Percentiles rank a stretch among this genome's conserved stretches.
These are phyloP conservation scores for Hiodon alosoides DNA, from an alignment of 2,113 vertebrate genomes.

Conservation along the genomic window DNA sequence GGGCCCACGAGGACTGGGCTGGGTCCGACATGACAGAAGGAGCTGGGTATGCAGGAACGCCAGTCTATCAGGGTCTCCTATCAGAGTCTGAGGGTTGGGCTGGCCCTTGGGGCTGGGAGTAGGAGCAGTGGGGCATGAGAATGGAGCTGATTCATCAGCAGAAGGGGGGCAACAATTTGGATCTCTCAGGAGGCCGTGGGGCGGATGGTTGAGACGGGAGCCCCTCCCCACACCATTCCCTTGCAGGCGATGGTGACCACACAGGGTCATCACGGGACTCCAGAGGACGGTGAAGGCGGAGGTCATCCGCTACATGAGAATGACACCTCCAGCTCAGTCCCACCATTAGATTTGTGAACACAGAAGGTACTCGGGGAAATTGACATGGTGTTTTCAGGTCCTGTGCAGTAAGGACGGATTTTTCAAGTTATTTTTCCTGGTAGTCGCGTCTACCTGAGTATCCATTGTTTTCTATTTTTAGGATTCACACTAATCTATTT, in stretches of 20 bases:
- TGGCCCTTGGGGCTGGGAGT: neutral
- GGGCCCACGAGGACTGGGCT: neutral
- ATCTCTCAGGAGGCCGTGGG: neutral
- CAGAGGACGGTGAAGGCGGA: neutral
- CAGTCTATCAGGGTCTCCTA: neutral
- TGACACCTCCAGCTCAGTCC: neutral
- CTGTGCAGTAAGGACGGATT: too few relatives aligned
- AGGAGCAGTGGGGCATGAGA: neutral
- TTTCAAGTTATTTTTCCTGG: too few relatives aligned
- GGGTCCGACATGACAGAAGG: too few relatives aligned
- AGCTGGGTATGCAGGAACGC: neutral
- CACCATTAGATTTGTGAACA: neutral
- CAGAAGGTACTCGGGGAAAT: neutral
- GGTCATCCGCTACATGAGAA: neutral
- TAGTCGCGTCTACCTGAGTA: conserved; percentile 41
- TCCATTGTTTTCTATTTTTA: conserved; percentile 43
- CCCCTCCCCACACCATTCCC: neutral
- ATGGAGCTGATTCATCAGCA: neutral
- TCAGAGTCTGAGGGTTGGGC: neutral
- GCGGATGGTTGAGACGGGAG: neutral
- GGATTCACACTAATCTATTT: conserved; percentile 46
- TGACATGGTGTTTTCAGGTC: neutral
- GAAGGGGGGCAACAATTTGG: neutral
- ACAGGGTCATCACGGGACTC: neutral
- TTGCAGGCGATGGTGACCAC: neutral